Evolutionary conservation across 2,113 vertebrate genomes (phyloP).

Genomic region (Oncorhynchus keta): DNA sequence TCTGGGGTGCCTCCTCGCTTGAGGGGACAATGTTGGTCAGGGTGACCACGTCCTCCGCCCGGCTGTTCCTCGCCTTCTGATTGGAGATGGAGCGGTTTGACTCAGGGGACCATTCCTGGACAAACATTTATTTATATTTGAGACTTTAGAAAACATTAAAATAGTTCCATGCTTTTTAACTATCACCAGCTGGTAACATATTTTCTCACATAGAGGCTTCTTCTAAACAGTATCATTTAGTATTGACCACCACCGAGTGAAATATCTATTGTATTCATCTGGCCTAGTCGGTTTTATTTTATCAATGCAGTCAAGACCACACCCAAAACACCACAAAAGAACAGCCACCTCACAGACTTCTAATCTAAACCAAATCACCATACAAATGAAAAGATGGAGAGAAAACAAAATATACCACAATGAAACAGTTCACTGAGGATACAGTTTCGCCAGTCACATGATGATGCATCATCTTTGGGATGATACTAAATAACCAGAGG

Average conservation of each 20-base stretch:
- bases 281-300: not conserved
- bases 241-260: too few species aligned
- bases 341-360: not conserved
- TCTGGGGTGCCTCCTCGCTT: slow-evolving; percentile 63
- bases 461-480: not conserved
- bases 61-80: slow-evolving; percentile 78
- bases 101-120: slow-evolving; percentile 92
- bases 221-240: not conserved
- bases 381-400: not conserved
- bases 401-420: not conserved
- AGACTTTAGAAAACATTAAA: not conserved
- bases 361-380: not conserved
- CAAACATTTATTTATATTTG: slow-evolving; percentile 8
- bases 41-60: slow-evolving; percentile 84
- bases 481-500: not conserved
- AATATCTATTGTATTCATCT: not conserved
- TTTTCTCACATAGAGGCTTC: not conserved
- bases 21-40: slow-evolving; percentile 92
- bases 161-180: too few species aligned
- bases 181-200: not conserved
- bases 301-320: not conserved
- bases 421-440: not conserved
- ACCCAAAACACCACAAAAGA: not conserved
- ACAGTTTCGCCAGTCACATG: not conserved
- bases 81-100: slow-evolving; percentile 84